Percentiles rank a stretch among this genome's conserved stretches.
Evolutionary conservation across 2,797 vertebrate species (phyloP).

Genomic region (Neomorphus geoffroyi): DNA sequence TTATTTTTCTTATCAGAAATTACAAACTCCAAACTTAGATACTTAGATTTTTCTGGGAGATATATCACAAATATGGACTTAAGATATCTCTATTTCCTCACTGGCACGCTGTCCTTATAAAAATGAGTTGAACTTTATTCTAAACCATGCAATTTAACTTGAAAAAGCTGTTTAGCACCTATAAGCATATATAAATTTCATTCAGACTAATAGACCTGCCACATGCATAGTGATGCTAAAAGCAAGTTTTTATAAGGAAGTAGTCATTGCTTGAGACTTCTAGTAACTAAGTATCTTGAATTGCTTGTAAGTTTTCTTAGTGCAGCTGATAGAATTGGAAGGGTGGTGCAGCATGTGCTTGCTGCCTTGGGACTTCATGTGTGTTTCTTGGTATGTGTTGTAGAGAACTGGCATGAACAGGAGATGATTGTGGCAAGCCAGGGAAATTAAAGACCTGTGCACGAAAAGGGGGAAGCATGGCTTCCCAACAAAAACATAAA

Average conservation of each 20-base stretch:
- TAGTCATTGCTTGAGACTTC: neutral
- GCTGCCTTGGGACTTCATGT: neutral
- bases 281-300: neutral
- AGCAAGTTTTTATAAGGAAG: neutral
- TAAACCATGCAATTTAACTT: neutral
- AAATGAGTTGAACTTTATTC: neutral
- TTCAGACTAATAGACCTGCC: neutral
- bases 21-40: neutral
- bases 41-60: neutral
- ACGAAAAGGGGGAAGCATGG: neutral
- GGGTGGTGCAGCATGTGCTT: neutral
- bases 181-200: neutral
- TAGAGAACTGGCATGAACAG: neutral
- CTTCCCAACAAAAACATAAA: neutral
- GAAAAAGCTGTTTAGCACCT: neutral
- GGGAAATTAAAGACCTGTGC: neutral
- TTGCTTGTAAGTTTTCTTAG: neutral
- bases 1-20: neutral
- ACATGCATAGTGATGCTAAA: neutral
- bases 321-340: neutral
- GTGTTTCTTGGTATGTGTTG: neutral
- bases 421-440: neutral
- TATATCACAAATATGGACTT: neutral
- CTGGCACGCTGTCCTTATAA: neutral
- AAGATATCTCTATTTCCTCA: neutral